Base-by-base conservation (phyloP, 1,140 invertebrate species). In the Drosophila truncata region DNA sequence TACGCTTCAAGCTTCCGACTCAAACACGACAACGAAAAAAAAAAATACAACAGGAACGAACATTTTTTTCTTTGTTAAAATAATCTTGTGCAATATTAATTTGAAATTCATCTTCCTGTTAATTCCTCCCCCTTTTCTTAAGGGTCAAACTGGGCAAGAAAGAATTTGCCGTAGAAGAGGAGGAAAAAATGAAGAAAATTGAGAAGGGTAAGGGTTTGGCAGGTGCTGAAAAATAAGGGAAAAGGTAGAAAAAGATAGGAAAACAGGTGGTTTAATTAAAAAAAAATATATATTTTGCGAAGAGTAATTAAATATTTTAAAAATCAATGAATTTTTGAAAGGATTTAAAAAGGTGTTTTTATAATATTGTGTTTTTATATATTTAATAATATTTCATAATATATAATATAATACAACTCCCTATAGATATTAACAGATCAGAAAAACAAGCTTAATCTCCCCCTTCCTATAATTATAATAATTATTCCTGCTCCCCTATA, bases 41-140 rank as follows among this genome's bases (percentile, higher is more conserved):
- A 37, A 35, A 47, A 66, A 47, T 23, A 58, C 23, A 39, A 13
- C 46, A 35, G 25, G 4, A 10, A 66, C 27, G 39, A 18, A 31
- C 23, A 18, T 64, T 60, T 64, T 23, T 61, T 49, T 61, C 4
- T 55, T 23, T 82, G 50, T 54, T 67, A 71, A 78, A 82, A 83
- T 80, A 84, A 83, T 84, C 44, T 78, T 74, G 67, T 84, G 82
- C 69, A 72, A 83, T 73, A 85, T 85, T 78, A 78, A 85, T 85
- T 85, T 73, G 57, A 81, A 74, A 66, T 72, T 60, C 54, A 29
- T 62, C 25, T 62, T 50, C 35, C 29, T 47, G 29, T n/a, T 7
- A n/a, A n/a, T 5, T 13, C 25, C 23, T 1, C 27, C n/a, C 10
- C 33, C 20, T 6, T 25, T 7, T 10, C 1, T 46, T 27, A n/a